phyloP scores from a whole-genome alignment of 2,888 invertebrate species.

The Leptopilina myrica region DNA sequence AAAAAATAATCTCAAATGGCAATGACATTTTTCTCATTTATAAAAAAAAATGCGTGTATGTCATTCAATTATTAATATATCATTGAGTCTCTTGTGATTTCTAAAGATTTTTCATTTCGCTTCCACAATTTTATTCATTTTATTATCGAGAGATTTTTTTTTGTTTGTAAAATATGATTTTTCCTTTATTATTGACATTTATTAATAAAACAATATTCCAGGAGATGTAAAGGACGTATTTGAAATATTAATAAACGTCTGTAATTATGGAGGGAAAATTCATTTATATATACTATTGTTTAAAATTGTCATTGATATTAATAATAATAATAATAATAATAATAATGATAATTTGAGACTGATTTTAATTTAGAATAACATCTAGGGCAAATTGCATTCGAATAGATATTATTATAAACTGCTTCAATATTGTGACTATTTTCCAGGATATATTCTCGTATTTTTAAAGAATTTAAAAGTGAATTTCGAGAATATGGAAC shows the following conservation, averaged over 20 bases:
- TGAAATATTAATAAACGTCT: background rate
- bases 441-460: background rate
- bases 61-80: background rate
- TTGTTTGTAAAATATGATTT: background rate
- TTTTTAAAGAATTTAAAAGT: background rate
- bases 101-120: background rate
- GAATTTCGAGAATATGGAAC: constrained; percentile 15
- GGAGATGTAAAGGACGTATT: no score
- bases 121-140: no score
- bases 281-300: background rate
- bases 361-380: background rate
- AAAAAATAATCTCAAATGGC: constrained; percentile 33
- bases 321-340: background rate
- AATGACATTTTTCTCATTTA: background rate
- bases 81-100: background rate
- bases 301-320: no score
- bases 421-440: background rate
- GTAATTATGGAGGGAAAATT: background rate
- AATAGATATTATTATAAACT: background rate
- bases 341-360: background rate
- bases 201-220: no score
- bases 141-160: no score
- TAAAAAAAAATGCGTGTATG: background rate
- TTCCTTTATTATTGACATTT: no score
- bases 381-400: no score